These are phyloP conservation scores for Drosophila mimetica DNA, from an alignment of 2,888 invertebrate genomes.

Conservation along the genomic window DNA sequence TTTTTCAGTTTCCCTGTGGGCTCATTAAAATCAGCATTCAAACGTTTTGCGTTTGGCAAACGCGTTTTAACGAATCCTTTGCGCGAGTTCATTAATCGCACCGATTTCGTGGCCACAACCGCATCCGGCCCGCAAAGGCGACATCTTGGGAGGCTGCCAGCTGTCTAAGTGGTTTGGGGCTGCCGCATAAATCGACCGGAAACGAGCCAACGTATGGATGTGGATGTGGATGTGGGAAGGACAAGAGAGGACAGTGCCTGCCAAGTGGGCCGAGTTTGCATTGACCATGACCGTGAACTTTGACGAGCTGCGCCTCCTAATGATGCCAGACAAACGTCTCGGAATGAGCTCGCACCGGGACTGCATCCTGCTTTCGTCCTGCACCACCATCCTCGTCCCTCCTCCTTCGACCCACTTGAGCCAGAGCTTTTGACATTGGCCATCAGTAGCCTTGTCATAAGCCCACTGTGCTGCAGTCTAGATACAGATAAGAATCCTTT, in stretches of 20 bases:
- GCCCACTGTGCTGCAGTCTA: slow-evolving; percentile 44
- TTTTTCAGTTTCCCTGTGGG: slow-evolving; percentile 16
- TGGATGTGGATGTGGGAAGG: not conserved
- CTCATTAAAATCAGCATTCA: slow-evolving; percentile 76
- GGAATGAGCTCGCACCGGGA: slow-evolving; percentile 60
- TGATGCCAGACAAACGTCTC: slow-evolving; percentile 73
- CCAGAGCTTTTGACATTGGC: slow-evolving; percentile 43
- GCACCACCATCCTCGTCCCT: not conserved
- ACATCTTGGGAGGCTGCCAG: slow-evolving; percentile 44
- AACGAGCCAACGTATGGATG: slow-evolving; percentile 34
- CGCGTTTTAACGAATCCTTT: slow-evolving; percentile 58
- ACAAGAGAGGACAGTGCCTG: slow-evolving; percentile 24
- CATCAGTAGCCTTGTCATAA: slow-evolving; percentile 51
- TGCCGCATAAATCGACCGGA: slow-evolving; percentile 67
- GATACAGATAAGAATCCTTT: slow-evolving; percentile 47
- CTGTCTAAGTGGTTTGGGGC: slow-evolving; percentile 39
- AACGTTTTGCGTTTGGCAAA: slow-evolving; percentile 63
- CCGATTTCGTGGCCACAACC: slow-evolving; percentile 62
- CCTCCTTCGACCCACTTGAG: slow-evolving; percentile 9
- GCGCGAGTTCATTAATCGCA: slow-evolving; percentile 64
- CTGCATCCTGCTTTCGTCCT: slow-evolving; percentile 10
- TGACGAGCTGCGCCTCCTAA: slow-evolving; percentile 56
- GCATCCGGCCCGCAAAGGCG: slow-evolving; percentile 26
- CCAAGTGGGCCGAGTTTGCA: slow-evolving; percentile 58
- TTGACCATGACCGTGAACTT: slow-evolving; percentile 77